A percentile compares a stretch with the other conserved stretches of the same genome.
Evolutionary conservation across 2,888 invertebrate species (phyloP).

Genomic region (Theretra japonica): DNA sequence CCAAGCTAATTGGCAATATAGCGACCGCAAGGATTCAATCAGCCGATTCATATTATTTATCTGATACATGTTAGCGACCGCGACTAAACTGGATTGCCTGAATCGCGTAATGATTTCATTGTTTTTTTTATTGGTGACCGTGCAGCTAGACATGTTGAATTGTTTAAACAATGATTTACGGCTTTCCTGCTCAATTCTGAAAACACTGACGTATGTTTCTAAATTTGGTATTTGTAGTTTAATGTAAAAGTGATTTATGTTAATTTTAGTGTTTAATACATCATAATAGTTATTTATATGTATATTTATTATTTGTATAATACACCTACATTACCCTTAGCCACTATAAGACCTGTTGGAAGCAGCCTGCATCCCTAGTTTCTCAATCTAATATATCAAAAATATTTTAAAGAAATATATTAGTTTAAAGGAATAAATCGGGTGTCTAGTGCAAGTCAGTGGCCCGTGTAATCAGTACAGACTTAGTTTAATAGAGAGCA

Average conservation of each 20-base stretch:
- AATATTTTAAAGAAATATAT: no score
- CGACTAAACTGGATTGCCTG: not conserved
- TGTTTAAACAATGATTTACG: not conserved
- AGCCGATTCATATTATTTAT: not conserved
- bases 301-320: no score
- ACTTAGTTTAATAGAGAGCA: conserved; percentile 2
- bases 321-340: no score
- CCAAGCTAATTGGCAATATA: conserved; percentile 14
- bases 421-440: not conserved
- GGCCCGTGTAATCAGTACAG: not conserved
- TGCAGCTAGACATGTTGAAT: not conserved
- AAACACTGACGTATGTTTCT: no score
- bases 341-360: no score
- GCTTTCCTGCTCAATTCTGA: not conserved
- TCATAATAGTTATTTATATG: no score
- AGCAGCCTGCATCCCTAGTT: no score
- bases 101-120: not conserved
- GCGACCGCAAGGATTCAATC: not conserved
- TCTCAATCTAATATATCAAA: no score
- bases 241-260: no score
- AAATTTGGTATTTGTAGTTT: no score
- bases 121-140: not conserved
- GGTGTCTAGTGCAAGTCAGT: not conserved
- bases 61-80: not conserved
- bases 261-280: no score